Base-by-base conservation (phyloP, 92 coral and sea anemone genomes). In the Actinostola sp. region DNA sequence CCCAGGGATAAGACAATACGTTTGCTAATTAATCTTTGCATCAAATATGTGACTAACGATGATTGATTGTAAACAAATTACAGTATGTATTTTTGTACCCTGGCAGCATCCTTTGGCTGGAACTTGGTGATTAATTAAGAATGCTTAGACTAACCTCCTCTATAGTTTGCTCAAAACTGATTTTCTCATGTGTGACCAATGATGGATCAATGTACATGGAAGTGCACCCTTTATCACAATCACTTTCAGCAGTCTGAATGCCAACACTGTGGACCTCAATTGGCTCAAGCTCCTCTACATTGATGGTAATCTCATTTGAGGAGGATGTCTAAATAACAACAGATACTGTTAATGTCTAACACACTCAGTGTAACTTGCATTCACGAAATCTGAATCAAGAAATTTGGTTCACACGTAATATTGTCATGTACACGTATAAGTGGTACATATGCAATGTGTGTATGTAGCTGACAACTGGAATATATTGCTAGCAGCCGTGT, bases 131-230 rank as follows among this genome's bases (percentile, higher is more conserved):
- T 11, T 4, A 36, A 36, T 11, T 4, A 36, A 36, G 11, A 36
- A 4, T 36, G 42, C n/a, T 7, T 39, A 46, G 5, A 46, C 19
- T 46, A 19, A 46, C 9, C 28, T 54, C 61, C 11, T 7, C 28
- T 16, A 30, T 1, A 30, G 32, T 9, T 7, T 39, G 8, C 53
- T 36, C 42, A 36, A 36, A 46, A 46, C n/a, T 46, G n/a, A 16
- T 2, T 46, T 46, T 3, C 15, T 46, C 8, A 46, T 46, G 3
- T 6, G 7, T 19, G n/a, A 2, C 2, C 9, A 14, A 57, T n/a
- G n/a, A n/a, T 29, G 39, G 39, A 27, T 57, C 63, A 57, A 57
- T 57, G 39, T 27, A 57, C 39, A 27, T 65, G n/a, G 36, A 24
- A 5, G 38, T 28, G 26, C 36, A 65, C 21, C 17, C 12, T 63